phyloP scores from a whole-genome alignment of 2,888 invertebrate genomes.

The Tillus elongatus region DNA sequence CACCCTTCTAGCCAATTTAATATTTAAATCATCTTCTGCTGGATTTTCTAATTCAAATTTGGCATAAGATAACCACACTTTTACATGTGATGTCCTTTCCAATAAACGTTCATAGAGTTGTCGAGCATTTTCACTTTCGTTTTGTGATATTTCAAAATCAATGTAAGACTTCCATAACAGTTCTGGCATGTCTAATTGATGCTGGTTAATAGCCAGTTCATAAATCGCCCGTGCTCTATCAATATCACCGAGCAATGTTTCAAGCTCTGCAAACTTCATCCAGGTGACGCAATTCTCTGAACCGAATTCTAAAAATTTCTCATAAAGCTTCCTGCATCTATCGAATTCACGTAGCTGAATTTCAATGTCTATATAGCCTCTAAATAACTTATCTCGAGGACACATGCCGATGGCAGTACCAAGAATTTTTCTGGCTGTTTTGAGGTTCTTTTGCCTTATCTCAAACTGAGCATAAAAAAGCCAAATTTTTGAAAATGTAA shows the following conservation, averaged over 20 bases:
- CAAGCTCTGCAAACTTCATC: conserved; percentile 98
- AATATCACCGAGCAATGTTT: conserved; percentile 86
- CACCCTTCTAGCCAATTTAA: conserved; percentile 67
- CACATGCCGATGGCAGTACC: conserved; percentile 85
- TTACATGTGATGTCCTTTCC: conserved; percentile 89
- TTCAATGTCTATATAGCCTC: conserved; percentile 96
- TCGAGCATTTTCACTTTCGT: conserved; percentile 81
- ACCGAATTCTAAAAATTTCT: conserved; percentile 94
- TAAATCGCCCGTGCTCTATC: conserved; percentile 90
- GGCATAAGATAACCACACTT: conserved; percentile 97
- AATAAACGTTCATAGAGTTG: conserved; percentile 86
- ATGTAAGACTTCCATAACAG: conserved; percentile 97
- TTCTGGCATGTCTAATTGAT: conserved; percentile 96
- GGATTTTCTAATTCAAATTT: conserved; percentile 82
- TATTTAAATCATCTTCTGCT: conserved; percentile 52
- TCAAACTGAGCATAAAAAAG: conserved; percentile 94
- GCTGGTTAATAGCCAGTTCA: conserved; percentile 88
- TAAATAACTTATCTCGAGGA: conserved; percentile 92
- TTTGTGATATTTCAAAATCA: conserved; percentile 93
- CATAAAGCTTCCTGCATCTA: conserved; percentile 89
- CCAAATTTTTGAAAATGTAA: conserved; percentile 99
- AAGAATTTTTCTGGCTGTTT: conserved; percentile 79
- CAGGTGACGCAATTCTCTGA: conserved; percentile 97
- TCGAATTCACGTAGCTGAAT: conserved; percentile 97
- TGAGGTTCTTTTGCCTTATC: conserved; percentile 85